Conservation (phyloP, 2,797 vertebrate genomes). For the Liparis tanakae region DNA sequence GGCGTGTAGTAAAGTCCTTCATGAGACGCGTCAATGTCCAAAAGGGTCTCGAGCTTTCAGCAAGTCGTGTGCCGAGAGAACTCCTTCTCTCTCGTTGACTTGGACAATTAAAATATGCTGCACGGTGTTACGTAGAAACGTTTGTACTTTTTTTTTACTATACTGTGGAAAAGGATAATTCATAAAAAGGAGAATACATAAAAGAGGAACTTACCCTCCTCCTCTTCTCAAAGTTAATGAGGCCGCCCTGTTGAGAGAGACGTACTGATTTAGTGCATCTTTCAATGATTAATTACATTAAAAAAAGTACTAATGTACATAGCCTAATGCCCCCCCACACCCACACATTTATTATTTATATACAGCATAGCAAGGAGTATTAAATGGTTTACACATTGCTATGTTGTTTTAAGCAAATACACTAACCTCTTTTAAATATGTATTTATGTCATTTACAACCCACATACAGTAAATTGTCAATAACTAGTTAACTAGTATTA, state of each 20-base stretch:
- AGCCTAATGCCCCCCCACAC: not conserved
- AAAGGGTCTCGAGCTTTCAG: conserved; percentile 7
- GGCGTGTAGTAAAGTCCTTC: not conserved
- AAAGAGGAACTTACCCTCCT: conserved; percentile 83
- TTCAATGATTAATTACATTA: not conserved
- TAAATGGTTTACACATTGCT: not conserved
- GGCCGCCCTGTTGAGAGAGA: conserved; percentile 78
- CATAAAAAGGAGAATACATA: not conserved
- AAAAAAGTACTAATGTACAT: not conserved
- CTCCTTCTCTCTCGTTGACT: conserved; percentile 11
- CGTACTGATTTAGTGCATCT: not conserved
- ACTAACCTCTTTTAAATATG: not conserved
- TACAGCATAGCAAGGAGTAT: not conserved
- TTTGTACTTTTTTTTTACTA: conserved; percentile 1
- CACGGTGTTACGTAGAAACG: not conserved
- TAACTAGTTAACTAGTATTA: not conserved
- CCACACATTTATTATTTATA: not conserved
- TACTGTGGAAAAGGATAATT: not conserved
- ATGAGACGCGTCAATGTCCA: conserved; percentile 3
- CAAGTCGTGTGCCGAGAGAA: not conserved
- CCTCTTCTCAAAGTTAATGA: conserved; percentile 90
- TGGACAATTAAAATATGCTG: conserved; percentile 5
- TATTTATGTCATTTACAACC: not conserved
- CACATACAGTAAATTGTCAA: not conserved
- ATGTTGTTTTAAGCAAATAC: not conserved